Evolutionary conservation across 2,113 vertebrate genomes (phyloP).

Genomic region (human): GRCh38 chr6:47420001-47420500

Average conservation of each 20-base stretch:
- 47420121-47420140: not conserved
- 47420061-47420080: not conserved
- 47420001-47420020: slow-evolving; percentile 40
- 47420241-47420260: not conserved
- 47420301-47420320: not conserved
- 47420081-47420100: not conserved
- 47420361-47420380: not conserved
- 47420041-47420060: not conserved
- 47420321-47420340: not conserved
- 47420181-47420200: not conserved
- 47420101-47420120: not conserved
- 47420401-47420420: not conserved
- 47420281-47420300: slow-evolving; percentile 18
- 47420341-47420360: not conserved
- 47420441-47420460: not conserved
- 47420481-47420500: not conserved
- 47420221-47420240: not conserved
- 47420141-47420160: not conserved
- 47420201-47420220: not conserved
- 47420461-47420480: not conserved
- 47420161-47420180: not conserved
- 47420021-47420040: not conserved
- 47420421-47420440: not conserved
- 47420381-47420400: not conserved
- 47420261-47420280: not conserved